phyloP scores from a whole-genome alignment of 2,113 vertebrate species.

The Daubentonia madagascariensis region DNA sequence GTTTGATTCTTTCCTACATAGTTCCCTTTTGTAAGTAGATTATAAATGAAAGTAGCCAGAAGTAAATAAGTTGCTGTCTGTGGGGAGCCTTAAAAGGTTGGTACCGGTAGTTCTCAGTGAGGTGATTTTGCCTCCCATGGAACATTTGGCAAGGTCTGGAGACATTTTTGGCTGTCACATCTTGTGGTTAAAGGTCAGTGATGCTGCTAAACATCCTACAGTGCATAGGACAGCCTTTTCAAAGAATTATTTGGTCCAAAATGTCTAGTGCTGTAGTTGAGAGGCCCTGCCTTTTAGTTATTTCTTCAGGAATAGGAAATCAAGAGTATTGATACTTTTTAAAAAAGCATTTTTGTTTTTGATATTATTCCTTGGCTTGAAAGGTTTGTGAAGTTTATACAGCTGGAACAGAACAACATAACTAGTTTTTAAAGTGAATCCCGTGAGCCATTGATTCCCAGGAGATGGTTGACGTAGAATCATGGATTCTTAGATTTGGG shows the following conservation, averaged over 20 bases:
- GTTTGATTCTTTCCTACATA: neutral
- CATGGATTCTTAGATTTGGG: neutral
- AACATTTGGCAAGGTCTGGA: neutral
- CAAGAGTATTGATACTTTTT: neutral
- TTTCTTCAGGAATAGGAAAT: slow-evolving; percentile 1
- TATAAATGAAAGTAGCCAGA: neutral
- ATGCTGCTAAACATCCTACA: neutral
- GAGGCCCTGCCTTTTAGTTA: neutral
- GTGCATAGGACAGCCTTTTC: neutral
- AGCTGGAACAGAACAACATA: neutral
- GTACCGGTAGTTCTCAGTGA: neutral
- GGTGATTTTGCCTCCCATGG: neutral
- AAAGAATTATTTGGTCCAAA: neutral
- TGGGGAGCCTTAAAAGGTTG: neutral
- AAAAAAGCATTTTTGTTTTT: slow-evolving; percentile 1
- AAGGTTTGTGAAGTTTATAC: neutral
- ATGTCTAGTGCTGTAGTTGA: neutral
- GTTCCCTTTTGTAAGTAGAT: neutral
- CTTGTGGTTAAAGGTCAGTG: neutral
- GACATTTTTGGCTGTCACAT: neutral
- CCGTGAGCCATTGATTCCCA: neutral
- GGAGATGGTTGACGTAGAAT: neutral
- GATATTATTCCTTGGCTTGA: neutral
- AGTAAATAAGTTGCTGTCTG: neutral
- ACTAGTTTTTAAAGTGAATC: neutral